These are phyloP conservation scores for Indri indri DNA, from an alignment of 2,113 vertebrate genomes.

Conservation along the genomic window DNA sequence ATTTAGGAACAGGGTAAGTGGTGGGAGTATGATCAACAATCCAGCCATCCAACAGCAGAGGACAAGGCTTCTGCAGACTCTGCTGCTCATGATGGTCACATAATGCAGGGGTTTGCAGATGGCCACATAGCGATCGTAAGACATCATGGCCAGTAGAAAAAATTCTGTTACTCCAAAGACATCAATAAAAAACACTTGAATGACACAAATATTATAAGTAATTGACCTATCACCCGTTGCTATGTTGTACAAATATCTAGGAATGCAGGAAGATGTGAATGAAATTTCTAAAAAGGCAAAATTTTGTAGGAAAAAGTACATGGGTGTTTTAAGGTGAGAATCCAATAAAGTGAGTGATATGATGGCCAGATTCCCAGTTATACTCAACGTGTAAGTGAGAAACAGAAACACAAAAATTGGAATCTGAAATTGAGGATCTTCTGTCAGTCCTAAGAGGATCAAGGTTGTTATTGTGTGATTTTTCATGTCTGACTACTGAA, in stretches of 20 bases:
- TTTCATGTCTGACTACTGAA: neutral
- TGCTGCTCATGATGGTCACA: too few relatives aligned
- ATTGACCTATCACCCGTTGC: slow-evolving; percentile 40
- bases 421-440: slow-evolving; percentile 35
- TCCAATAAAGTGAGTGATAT: slow-evolving; percentile 18
- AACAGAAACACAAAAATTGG: slow-evolving; percentile 47
- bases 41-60: too few relatives aligned
- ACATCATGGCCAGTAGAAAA: too few relatives aligned
- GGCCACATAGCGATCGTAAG: too few relatives aligned
- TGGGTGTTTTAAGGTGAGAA: slow-evolving; percentile 22
- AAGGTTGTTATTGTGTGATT: slow-evolving; percentile 51
- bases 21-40: too few relatives aligned
- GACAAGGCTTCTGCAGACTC: too few relatives aligned
- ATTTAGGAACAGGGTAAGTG: too few relatives aligned
- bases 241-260: slow-evolving; percentile 47
- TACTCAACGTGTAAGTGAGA: slow-evolving; percentile 16
- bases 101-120: too few relatives aligned
- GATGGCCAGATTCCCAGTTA: slow-evolving; percentile 40
- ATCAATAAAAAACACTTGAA: too few relatives aligned
- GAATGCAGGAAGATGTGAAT: slow-evolving; percentile 38
- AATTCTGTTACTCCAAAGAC: too few relatives aligned
- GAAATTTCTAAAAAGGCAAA: slow-evolving; percentile 40
- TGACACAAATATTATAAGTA: too few relatives aligned
- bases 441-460: slow-evolving; percentile 59
- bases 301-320: slow-evolving; percentile 46